Base-by-base conservation (phyloP, 2,888 invertebrate species). In the Chymomyza procnemis region DNA sequence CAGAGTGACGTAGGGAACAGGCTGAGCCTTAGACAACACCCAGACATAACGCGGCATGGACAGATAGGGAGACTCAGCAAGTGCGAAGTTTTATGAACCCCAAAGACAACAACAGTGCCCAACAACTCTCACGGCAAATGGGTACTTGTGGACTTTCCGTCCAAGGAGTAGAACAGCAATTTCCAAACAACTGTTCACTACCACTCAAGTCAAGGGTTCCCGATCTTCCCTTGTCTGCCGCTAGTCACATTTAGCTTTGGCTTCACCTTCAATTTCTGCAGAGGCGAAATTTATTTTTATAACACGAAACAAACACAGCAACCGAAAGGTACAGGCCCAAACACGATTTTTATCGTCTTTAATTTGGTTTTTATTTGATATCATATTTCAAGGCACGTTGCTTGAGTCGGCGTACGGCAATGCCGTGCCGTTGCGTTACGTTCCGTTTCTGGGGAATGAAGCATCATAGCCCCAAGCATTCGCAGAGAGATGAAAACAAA, bases 361-460 rank as follows among this genome's bases (percentile, higher is more conserved):
- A 89, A 89, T 89, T 89, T 89, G 87, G 79, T 83, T 89, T 89
- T 89, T 89, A 88, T 89, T 87, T 83, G 88, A 85, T 89, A 87
- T 89, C 89, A 87, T 87, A 89, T 89, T 89, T 89, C 89, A 89
- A 61, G 80, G 57, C 75, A 46, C 66, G 21, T 57, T 56, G 56
- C 22, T 41, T 34, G 50, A 50, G 50, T 47, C 12, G 12, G 47
- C n/a, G 30, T 18, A 56, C 54, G 64, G 67, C n/a, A n/a, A n/a
- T 64, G 52, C 65, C 67, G 63, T 66, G 26, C 26, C 26, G 26
- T 26, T 22, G 2, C 22, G 3, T 22, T 22, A 3, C 22, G 22
- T 22, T 26, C 8, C 26, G 26, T 26, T 26, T 26, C 26, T 26
- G 26, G 26, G 26, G 26, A 26, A 26, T 26, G 26, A 26, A 26